A percentile compares a stretch with the other conserved stretches of the same genome.
Evolutionary conservation across 2,888 invertebrate species (phyloP).

Genomic region (Oscheius sp.): DNA sequence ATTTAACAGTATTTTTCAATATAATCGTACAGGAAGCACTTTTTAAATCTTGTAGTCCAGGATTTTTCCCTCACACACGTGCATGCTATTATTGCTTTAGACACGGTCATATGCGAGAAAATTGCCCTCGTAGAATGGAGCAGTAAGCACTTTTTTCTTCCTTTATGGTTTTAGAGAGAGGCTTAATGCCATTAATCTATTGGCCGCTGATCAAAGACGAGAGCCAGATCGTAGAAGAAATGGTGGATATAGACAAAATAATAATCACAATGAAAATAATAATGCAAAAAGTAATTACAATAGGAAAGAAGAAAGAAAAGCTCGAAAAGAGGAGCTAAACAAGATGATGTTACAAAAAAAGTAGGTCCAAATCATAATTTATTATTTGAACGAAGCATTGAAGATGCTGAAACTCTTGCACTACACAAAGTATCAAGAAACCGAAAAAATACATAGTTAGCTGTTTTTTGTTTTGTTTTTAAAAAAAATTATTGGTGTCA

Average conservation of each 20-base stretch:
- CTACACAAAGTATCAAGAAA: too few species aligned
- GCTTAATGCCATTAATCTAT: neutral
- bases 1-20: neutral
- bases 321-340: too few species aligned
- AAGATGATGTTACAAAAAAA: too few species aligned
- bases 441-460: too few species aligned
- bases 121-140: constrained; percentile 32
- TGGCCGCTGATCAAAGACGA: neutral
- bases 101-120: constrained; percentile 46
- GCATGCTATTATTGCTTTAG: constrained; percentile 39
- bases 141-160: neutral
- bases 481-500: too few species aligned
- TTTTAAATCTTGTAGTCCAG: constrained; percentile 32
- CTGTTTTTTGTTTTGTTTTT: too few species aligned
- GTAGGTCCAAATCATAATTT: too few species aligned
- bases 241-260: neutral
- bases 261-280: neutral
- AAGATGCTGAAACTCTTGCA: too few species aligned
- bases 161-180: constrained; percentile 6
- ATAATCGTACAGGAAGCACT: constrained; percentile 3
- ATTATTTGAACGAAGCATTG: too few species aligned
- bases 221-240: neutral
- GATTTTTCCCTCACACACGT: constrained; percentile 39
- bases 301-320: neutral
- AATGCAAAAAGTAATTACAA: neutral